Evolutionary conservation across 2,797 vertebrate genomes (phyloP), one percentile per base, ranked within the genome.

Genomic region (Astyanax mexicanus): DNA sequence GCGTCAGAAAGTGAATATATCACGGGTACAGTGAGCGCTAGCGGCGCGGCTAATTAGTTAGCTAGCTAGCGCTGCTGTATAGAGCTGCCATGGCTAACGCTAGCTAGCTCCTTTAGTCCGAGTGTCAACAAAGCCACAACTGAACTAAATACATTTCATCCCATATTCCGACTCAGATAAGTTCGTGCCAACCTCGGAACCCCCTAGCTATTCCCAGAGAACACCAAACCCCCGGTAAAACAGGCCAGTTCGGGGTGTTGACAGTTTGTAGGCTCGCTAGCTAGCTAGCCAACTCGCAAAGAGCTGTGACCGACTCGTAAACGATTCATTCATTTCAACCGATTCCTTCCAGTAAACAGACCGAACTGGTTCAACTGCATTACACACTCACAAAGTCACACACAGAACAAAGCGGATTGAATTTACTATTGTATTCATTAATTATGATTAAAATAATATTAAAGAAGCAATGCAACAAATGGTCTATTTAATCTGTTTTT

Each of bases 51-150:
- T 35, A 64, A 10, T 40, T 55, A 55, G 72, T 61, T 66, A 42
- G 32, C 32, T 35, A 35, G 42, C 42, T 45, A 45, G 15, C 29
- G 29, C 29, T n/a, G 11, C 37, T 57, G 6, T 23, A 19, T 44
- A 13, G 10, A 7, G 2, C 17, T 55, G 25, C n/a, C 37, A 64
- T 54, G 54, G n/a, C n/a, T n/a, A n/a, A n/a, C n/a, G n/a, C n/a
- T n/a, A n/a, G n/a, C n/a, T n/a, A n/a, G n/a, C n/a, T n/a, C n/a
- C 29, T 32, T 17, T 42, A 12, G 13, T 49, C 11, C 38, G 12
- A 37, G 23, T 45, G 72, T 55, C 45, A 42, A 73, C 60, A 73
- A 73, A 6, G 58, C 47, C 3, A 55, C 17, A 55, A 12, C n/a
- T 38, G 19, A 6, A 67, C 42, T 12, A 23, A 15, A 47, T 3